Percentiles rank a stretch among this genome's conserved stretches.
Conservation (phyloP, 2,888 invertebrate species). For the Heliconius erato region DNA sequence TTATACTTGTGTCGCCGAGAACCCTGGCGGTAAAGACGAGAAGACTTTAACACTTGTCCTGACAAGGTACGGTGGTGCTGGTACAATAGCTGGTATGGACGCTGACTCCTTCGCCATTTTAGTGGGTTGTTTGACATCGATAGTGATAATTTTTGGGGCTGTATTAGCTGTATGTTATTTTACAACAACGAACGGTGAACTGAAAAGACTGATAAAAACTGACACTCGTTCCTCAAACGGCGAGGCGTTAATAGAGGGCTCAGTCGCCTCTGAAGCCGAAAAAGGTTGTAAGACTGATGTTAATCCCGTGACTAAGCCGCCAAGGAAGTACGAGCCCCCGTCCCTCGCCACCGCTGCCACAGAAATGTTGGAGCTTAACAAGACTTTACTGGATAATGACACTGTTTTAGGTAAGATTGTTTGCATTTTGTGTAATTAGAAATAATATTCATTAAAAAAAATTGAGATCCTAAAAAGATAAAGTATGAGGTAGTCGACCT, state of each 20-base stretch:
- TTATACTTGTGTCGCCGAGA: slow-evolving; percentile 93
- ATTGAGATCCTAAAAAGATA: too few species aligned
- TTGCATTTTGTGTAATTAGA: too few species aligned
- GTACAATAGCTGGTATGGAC: slow-evolving; percentile 78
- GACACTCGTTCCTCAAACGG: slow-evolving; percentile 88
- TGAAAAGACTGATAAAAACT: slow-evolving; percentile 87
- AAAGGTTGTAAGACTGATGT: slow-evolving; percentile 92
- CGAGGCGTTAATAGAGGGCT: slow-evolving; percentile 89
- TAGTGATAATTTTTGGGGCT: slow-evolving; percentile 82
- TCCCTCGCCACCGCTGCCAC: slow-evolving; percentile 89
- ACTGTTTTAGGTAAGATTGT: slow-evolving; percentile 88
- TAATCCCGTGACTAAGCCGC: slow-evolving; percentile 93
- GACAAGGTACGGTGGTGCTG: slow-evolving; percentile 78
- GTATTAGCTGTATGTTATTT: slow-evolving; percentile 84
- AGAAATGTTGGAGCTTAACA: slow-evolving; percentile 92
- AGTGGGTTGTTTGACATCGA: slow-evolving; percentile 77
- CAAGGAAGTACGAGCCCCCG: slow-evolving; percentile 89
- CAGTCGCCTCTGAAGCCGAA: slow-evolving; percentile 91
- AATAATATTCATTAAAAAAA: too few species aligned
- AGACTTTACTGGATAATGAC: slow-evolving; percentile 91
- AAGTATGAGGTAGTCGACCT: too few species aligned
- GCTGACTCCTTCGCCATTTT: slow-evolving; percentile 84
- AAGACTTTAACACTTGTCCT: slow-evolving; percentile 89
- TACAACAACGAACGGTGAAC: slow-evolving; percentile 80
- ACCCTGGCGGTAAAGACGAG: slow-evolving; percentile 92